A percentile compares a stretch with the other conserved stretches of the same genome.
phyloP scores from a whole-genome alignment of 2,797 vertebrate species.

The Sarcophilus harrisii region DNA sequence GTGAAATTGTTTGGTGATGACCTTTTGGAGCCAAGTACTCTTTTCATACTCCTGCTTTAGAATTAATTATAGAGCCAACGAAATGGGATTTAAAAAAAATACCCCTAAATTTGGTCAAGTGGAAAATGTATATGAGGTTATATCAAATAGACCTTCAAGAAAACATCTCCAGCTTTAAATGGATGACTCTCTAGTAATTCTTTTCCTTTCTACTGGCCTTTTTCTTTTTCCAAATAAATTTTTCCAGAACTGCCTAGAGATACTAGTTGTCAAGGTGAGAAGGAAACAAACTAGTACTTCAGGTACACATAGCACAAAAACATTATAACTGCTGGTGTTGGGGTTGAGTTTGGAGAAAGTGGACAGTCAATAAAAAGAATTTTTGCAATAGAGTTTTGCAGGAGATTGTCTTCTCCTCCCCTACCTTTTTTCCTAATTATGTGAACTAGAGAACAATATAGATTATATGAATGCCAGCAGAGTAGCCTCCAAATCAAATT shows the following conservation, averaged over 20 bases:
- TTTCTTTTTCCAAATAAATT: conserved; percentile 20
- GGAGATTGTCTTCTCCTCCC: background rate
- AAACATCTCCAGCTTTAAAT: background rate
- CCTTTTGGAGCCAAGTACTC: background rate
- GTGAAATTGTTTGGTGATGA: background rate
- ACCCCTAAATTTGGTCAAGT: background rate
- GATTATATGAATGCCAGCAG: background rate
- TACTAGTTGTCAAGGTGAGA: background rate
- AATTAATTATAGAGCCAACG: background rate
- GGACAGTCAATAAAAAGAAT: background rate
- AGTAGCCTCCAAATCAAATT: background rate
- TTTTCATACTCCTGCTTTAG: background rate
- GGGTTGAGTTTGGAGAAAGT: background rate
- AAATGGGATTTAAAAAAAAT: background rate
- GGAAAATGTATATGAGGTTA: background rate
- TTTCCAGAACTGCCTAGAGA: conserved; percentile 9
- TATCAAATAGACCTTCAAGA: background rate
- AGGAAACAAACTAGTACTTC: background rate
- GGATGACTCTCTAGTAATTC: conserved; percentile 24
- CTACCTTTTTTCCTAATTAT: background rate
- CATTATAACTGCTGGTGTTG: background rate
- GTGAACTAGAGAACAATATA: background rate
- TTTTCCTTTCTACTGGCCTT: conserved; percentile 45
- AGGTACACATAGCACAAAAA: background rate
- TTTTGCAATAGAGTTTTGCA: fast-evolving